Evolutionary conservation across 2,888 invertebrate species (phyloP).

Genomic region (Orthosia gracilis): DNA sequence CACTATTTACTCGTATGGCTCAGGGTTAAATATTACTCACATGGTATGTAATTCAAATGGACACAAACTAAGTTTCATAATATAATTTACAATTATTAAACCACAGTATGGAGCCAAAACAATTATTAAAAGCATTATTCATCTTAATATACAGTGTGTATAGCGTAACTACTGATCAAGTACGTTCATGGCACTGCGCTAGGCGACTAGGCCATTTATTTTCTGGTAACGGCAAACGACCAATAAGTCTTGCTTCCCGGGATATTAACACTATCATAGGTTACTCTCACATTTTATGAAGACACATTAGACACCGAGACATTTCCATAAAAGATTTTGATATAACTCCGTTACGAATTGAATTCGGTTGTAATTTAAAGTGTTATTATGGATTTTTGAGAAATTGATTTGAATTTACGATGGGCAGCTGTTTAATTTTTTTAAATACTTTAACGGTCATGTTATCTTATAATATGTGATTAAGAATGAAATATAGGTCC

Average conservation of each 20-base stretch:
- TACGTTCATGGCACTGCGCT: conserved; percentile 67
- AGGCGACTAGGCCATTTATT: conserved; percentile 86
- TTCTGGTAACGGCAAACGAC: conserved; percentile 88
- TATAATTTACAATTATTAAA: conserved; percentile 38
- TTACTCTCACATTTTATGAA: conserved; percentile 90
- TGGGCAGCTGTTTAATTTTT: background rate
- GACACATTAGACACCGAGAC: conserved; percentile 86
- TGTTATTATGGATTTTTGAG: conserved; percentile 29
- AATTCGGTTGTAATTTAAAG: conserved; percentile 64
- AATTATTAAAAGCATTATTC: conserved; percentile 65
- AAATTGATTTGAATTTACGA: conserved; percentile 23
- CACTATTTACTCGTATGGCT: background rate
- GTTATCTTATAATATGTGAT: background rate
- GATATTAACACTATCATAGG: conserved; percentile 91
- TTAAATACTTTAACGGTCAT: too few relatives aligned
- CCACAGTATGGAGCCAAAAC: conserved; percentile 42
- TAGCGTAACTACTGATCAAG: conserved; percentile 68
- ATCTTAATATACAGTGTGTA: conserved; percentile 61
- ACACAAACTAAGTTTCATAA: conserved; percentile 17
- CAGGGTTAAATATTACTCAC: background rate
- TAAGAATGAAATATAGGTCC: background rate
- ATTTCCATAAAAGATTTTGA: conserved; percentile 83
- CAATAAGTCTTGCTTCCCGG: conserved; percentile 90
- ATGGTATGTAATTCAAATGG: conserved; percentile 11
- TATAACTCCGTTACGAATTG: conserved; percentile 62